Conservation (phyloP, 2,797 vertebrate species). For the Sparus aurata region DNA sequence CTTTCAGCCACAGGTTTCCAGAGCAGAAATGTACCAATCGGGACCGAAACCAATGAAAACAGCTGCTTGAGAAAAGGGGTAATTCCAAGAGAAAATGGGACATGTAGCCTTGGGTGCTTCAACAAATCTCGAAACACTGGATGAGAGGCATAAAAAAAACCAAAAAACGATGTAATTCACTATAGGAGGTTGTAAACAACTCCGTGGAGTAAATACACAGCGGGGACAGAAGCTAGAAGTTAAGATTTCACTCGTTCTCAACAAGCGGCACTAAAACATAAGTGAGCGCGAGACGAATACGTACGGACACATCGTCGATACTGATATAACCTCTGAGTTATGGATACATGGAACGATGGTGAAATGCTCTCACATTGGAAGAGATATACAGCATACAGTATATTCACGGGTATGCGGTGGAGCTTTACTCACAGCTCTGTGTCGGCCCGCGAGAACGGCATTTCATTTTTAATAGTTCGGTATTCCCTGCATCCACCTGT, state of each 20-base stretch:
- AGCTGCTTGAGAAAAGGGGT: conserved; percentile 51
- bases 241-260: conserved; percentile 14
- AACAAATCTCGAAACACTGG: conserved; percentile 34
- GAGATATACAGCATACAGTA: neutral
- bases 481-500: conserved; percentile 4
- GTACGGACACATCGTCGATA: conserved; percentile 28
- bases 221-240: conserved; percentile 7
- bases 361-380: conserved; percentile 7
- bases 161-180: conserved; percentile 32
- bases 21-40: conserved; percentile 44
- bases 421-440: neutral
- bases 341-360: neutral
- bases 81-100: conserved; percentile 62
- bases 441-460: neutral
- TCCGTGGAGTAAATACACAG: conserved; percentile 36
- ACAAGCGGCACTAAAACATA: neutral
- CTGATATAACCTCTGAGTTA: conserved; percentile 6
- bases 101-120: conserved; percentile 61
- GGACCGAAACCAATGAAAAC: conserved; percentile 55
- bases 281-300: conserved; percentile 8
- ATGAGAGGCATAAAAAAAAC: conserved; percentile 35
- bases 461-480: conserved; percentile 17
- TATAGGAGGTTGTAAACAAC: conserved; percentile 44
- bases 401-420: conserved; percentile 3
- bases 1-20: conserved; percentile 41